Evolutionary conservation across 1,140 invertebrate genomes (phyloP), one percentile per base, ranked within the genome.

Genomic region (Patella vulgata): DNA sequence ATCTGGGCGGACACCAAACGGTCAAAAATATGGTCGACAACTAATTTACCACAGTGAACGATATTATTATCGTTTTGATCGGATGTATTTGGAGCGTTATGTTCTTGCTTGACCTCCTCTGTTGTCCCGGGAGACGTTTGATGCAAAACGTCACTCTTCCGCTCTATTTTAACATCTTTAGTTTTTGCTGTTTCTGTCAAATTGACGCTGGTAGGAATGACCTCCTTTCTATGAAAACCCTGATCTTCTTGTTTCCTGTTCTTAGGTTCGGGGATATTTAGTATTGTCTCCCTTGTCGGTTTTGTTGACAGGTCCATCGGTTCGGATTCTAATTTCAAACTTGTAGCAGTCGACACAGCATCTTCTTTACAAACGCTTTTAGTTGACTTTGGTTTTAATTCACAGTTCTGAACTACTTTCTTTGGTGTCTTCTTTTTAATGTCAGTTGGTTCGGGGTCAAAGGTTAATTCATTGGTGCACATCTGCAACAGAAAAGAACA

Each of bases 1-100:
- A 3, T 52, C 39, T 48, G 61, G 44, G 63, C 63, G 12, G 56
- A 48, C 23, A 66, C 72, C 12, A 80, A 71, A 39, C 76, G 74
- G 53, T 82, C 82, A 50, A 84, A 79, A 51, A 82, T 80, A 53
- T 80, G 72, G 61, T 84, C 75, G 50, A 84, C 82, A 19, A 84
- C 75, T 36, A 77, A 55, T 46, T 82, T 81, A 33, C 80, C 72
- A 67, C 78, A 80, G 1, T 70, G 66, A 17, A 71, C 63, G 39
- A 79, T 68, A 25, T 66, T 58, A 53, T 75, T 70, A 36, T 77
- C 71, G 8, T 71, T 71, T 33, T 62, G 59, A 21, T 56, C 50
- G 12, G 44, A 50, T 43, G 55, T 4, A 52, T 46, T 57, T 19
- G 1, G 60, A 19, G 19, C n/a, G n/a, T 17, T 48, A 27, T 36